Percentiles rank a stretch among this genome's conserved stretches.
These are phyloP conservation scores for Geopemphigus sp. DNA, from an alignment of 1,140 invertebrate genomes.

Conservation along the genomic window DNA sequence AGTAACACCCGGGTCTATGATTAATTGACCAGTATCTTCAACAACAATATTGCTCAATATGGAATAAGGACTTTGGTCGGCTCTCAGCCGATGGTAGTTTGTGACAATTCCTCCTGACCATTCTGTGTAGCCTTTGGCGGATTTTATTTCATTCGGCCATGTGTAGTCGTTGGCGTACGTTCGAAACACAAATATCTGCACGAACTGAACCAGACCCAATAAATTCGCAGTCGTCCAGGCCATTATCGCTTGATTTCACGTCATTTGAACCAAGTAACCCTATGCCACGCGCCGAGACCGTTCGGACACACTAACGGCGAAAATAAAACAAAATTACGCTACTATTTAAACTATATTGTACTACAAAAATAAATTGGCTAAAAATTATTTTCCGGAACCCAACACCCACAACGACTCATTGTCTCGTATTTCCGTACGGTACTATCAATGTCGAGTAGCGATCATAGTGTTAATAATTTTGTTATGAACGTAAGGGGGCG, in stretches of 20 bases:
- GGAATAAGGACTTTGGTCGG: constrained; percentile 70
- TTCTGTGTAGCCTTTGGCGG: constrained; percentile 22
- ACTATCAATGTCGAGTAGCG: not conserved
- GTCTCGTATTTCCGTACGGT: constrained; percentile 23
- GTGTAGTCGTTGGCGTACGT: constrained; percentile 5
- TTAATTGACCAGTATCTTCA: constrained; percentile 68
- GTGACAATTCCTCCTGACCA: constrained; percentile 61
- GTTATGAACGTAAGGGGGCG: not conserved
- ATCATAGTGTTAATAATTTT: not conserved
- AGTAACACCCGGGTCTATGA: constrained; percentile 81
- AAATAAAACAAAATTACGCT: not conserved
- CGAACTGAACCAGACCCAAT: not conserved
- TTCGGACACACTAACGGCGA: not conserved
- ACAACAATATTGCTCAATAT: constrained; percentile 78
- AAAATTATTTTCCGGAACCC: not conserved
- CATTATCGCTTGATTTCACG: constrained; percentile 16
- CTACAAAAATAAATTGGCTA: not conserved
- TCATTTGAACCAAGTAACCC: not conserved
- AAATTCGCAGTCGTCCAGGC: not conserved
- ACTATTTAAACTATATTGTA: not conserved
- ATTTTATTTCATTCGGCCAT: constrained; percentile 22
- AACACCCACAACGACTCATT: constrained; percentile 43
- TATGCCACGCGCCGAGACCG: no score
- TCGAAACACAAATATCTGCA: not conserved
- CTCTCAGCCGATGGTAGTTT: constrained; percentile 59